Evolutionary conservation across 2,888 invertebrate species (phyloP), one percentile per base, ranked within the genome.

Genomic region (Pheosia tremula): DNA sequence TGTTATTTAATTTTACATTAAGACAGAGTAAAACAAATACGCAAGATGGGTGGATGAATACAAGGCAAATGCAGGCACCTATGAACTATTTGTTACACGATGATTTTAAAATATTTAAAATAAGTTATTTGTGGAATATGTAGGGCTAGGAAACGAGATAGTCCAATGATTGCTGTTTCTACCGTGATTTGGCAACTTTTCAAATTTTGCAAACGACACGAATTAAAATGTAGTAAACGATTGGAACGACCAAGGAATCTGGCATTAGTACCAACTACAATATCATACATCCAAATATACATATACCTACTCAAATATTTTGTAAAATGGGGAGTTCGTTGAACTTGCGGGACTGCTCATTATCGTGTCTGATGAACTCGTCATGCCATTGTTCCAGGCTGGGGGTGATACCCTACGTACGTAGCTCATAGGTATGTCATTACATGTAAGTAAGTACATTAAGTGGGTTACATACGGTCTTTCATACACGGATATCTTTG

Each of bases 361-460:
- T 91, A 91, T 90, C 88, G 87, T 86, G 90, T 87, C 80, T 91
- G 88, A 90, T 88, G 91, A 89, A 90, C 91, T 87, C 87, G 86
- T 84, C 83, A 83, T 79, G 84, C 87, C 83, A 90, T 91, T 91
- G 91, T 91, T 88, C 83, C 86, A 85, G 75, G 69, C 81, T 24
- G 24, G 0, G 24, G 71, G 79, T 82, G 80, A 82, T 83, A 83
- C 82, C 77, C 74, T 68, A 79, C 80, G 75, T 75, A 75, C 71
- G 24, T 2, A 24, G 24, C 24, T 2, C 24, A 73, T 68, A 74
- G 62, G 57, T 64, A 65, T 63, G 69, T 68, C 66, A 72, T 76
- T 66, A 64, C 61, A 62, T 57, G 24, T 24, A 24, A 24, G 24
- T 24, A 24, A 24, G 24, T 24, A 24, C 65, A 67, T 63, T 62